Base-by-base conservation (phyloP, 2,888 invertebrate genomes). In the Danaus chrysippus region DNA sequence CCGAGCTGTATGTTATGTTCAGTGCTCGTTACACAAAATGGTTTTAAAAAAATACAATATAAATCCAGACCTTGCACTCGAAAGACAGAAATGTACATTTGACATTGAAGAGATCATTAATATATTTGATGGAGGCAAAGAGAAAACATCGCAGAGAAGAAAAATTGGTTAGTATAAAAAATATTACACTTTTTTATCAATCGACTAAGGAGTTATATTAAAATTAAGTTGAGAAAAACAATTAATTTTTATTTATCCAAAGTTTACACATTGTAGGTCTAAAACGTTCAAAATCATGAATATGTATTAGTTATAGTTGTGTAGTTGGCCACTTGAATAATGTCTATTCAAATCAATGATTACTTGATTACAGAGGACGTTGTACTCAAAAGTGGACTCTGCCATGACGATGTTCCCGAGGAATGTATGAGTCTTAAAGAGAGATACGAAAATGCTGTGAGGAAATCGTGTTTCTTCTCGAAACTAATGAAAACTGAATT, bases 391-490 rank as follows among this genome's bases (percentile, higher is more conserved):
- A 83, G 94, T 77, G 94, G 94, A 0, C 92, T 92, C 8, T 80
- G 94, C 12, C 81, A 86, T 71, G 94, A 95, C 68, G 82, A 82
- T 43, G 77, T 94, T 10, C 95, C 96, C 2, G 89, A 93, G 19
- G 95, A 95, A 68, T 96, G 95, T 77, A 84, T 96, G 70, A 94
- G 95, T 58, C 94, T 95, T 70, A 95, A 95, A 73, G 95, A 97
- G 73, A 92, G 94, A 67, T 97, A 96, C 76, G 95, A 96, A 76
- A 93, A 95, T 75, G 93, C 94, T 12, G 79, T 96, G 42, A 91
- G 93, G 54, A 96, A 95, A 78, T 93, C 95, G 0, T 94, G 94
- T 63, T 71, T 95, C 42, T 93, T 95, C 68, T 83, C 92, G n/a
- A 93, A 94, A 75, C 91, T 96, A 9, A 92, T 93, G 23, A 92